Evolutionary conservation across 2,888 invertebrate genomes (phyloP).

Genomic region (Baronia brevicornis): DNA sequence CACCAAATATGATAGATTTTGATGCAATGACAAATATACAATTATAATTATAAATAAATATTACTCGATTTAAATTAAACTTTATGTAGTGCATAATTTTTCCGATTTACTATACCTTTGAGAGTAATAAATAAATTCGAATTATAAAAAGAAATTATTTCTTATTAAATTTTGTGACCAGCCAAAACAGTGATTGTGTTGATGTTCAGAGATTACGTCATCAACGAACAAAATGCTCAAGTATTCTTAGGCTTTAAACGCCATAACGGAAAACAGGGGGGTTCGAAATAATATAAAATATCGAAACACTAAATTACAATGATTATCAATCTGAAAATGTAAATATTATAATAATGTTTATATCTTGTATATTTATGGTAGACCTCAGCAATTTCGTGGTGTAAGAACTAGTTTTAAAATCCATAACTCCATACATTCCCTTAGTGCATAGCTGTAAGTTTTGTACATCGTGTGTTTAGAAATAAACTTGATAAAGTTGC

Average conservation of each 20-base stretch:
- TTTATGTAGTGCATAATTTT: too few relatives aligned
- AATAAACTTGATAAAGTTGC: conserved; percentile 26
- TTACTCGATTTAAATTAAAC: too few relatives aligned
- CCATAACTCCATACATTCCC: conserved; percentile 7
- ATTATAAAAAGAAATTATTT: not conserved
- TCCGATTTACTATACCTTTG: too few relatives aligned
- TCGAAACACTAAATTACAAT: conserved; percentile 18
- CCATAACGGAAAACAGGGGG: conserved; percentile 53
- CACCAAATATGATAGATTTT: conserved; percentile 62
- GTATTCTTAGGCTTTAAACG: conserved; percentile 63
- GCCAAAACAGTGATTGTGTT: conserved; percentile 71
- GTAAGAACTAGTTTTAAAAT: conserved; percentile 36
- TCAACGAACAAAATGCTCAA: conserved; percentile 68
- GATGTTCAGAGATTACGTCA: conserved; percentile 53
- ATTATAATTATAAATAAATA: too few relatives aligned
- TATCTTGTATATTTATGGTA: conserved; percentile 55
- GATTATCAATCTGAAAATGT: conserved; percentile 26
- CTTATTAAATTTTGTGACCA: conserved; percentile 5
- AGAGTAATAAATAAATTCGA: conserved; percentile 1
- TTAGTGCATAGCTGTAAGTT: conserved; percentile 9
- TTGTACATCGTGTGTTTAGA: conserved; percentile 32
- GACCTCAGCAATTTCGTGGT: conserved; percentile 34
- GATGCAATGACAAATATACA: too few relatives aligned
- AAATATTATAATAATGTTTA: conserved; percentile 46
- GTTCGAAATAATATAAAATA: conserved; percentile 25